Conservation (phyloP, 2,113 vertebrate species). For the Syrmaticus mikado region DNA sequence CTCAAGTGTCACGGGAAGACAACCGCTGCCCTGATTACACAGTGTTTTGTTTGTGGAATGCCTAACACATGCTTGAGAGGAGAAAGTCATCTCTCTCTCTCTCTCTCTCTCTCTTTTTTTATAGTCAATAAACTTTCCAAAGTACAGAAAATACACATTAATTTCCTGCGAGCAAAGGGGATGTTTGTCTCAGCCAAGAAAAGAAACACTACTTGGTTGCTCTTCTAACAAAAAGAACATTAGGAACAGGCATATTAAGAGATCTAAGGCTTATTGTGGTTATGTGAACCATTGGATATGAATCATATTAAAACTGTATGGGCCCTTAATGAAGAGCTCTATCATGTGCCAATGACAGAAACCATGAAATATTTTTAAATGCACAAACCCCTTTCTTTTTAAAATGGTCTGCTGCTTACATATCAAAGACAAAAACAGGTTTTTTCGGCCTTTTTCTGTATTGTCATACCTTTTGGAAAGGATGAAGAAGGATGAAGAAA, state of each 20-base stretch:
- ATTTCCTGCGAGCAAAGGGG: conserved; percentile 58
- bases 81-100: conserved; percentile 41
- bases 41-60: conserved; percentile 54
- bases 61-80: conserved; percentile 52
- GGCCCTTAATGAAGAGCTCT: conserved; percentile 56
- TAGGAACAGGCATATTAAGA: conserved; percentile 67
- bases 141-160: conserved; percentile 65
- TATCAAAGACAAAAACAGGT: conserved; percentile 17
- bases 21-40: conserved; percentile 48
- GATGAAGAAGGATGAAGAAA: neutral
- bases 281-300: conserved; percentile 64
- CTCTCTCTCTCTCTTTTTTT: neutral
- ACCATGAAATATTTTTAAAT: conserved; percentile 54
- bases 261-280: conserved; percentile 70
- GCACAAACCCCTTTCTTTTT: conserved; percentile 22
- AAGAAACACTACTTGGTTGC: conserved; percentile 71
- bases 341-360: conserved; percentile 61
- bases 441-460: conserved; percentile 48
- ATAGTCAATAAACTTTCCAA: conserved; percentile 58
- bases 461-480: conserved; percentile 39
- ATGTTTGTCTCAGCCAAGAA: conserved; percentile 65
- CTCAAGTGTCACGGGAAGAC: conserved; percentile 22
- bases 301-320: conserved; percentile 66
- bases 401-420: neutral
- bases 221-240: conserved; percentile 67